These are phyloP conservation scores for Conchocele bisecta DNA, from an alignment of 2,888 invertebrate genomes.

Conservation along the genomic window DNA sequence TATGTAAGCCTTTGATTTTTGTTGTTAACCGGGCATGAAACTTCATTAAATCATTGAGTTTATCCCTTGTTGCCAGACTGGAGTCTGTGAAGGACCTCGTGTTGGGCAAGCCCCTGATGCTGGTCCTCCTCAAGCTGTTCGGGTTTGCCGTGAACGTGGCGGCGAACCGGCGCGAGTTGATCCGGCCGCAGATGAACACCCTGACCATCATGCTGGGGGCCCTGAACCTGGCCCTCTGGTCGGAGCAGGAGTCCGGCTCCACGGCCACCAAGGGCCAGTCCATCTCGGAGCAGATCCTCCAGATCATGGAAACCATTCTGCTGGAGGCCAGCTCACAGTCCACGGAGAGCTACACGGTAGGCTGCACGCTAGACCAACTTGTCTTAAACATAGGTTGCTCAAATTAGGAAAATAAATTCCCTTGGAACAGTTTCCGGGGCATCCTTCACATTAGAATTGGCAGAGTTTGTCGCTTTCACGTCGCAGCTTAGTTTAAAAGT, in stretches of 20 bases:
- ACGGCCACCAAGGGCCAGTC: constrained; percentile 82
- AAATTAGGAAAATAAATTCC: too few relatives aligned
- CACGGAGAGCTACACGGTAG: constrained; percentile 88
- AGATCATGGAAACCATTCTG: constrained; percentile 97
- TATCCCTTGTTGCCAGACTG: too few relatives aligned
- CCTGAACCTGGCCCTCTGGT: constrained; percentile 86
- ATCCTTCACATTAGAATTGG: too few relatives aligned
- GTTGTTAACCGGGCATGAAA: neutral
- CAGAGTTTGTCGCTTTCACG: too few relatives aligned
- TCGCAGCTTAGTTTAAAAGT: too few relatives aligned
- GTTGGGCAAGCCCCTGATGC: constrained; percentile 93
- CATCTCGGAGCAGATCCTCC: constrained; percentile 94
- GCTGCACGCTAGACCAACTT: too few relatives aligned
- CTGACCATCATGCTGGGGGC: constrained; percentile 86
- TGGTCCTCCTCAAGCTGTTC: constrained; percentile 94
- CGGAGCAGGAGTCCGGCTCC: constrained; percentile 78
- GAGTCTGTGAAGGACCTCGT: constrained; percentile 92
- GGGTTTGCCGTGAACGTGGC: constrained; percentile 93
- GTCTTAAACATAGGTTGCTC: too few relatives aligned
- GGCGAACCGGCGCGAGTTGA: constrained; percentile 93
- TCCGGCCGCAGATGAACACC: constrained; percentile 89
- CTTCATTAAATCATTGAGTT: too few relatives aligned
- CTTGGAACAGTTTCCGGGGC: too few relatives aligned
- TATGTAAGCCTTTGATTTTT: neutral
- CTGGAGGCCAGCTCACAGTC: constrained; percentile 95